phyloP scores from a whole-genome alignment of 2,888 invertebrate species.

The Agonopterix arenella region DNA sequence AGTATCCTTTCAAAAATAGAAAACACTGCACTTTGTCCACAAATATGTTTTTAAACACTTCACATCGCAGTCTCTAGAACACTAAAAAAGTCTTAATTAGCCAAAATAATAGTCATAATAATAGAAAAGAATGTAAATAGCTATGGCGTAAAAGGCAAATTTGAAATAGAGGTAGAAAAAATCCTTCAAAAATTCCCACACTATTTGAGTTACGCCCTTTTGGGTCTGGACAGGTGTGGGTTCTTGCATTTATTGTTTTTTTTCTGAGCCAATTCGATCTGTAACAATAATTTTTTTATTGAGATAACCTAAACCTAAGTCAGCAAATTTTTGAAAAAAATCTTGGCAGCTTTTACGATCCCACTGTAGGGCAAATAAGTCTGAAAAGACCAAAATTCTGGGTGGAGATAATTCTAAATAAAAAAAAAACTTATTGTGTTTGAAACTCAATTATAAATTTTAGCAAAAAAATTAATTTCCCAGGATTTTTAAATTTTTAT shows the following conservation, averaged over 20 bases:
- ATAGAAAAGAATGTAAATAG: conserved; percentile 55
- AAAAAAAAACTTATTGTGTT: no score
- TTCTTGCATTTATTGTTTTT: conserved; percentile 37
- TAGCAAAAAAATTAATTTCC: no score
- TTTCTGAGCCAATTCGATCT: conserved; percentile 23
- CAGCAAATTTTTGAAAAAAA: no score
- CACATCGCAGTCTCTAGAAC: conserved; percentile 43
- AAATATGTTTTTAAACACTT: conserved; percentile 27
- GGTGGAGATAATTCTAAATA: no score
- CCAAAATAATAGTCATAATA: conserved; percentile 63
- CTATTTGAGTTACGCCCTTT: conserved; percentile 28
- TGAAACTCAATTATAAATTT: no score
- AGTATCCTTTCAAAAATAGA: conserved; percentile 1
- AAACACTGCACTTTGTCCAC: conserved; percentile 6
- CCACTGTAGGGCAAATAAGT: no score
- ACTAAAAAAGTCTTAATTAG: conserved; percentile 20
- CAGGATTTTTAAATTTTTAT: no score
- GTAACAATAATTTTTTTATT: conserved; percentile 19
- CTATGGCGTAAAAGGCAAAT: conserved; percentile 56
- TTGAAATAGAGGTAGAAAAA: conserved; percentile 56
- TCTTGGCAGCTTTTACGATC: no score
- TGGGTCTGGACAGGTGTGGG: conserved; percentile 11
- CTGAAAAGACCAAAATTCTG: no score
- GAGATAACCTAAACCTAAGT: no score
- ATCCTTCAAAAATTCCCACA: conserved; percentile 45